Evolutionary conservation across 2,888 invertebrate species (phyloP).

Genomic region (Netelia virgata): DNA sequence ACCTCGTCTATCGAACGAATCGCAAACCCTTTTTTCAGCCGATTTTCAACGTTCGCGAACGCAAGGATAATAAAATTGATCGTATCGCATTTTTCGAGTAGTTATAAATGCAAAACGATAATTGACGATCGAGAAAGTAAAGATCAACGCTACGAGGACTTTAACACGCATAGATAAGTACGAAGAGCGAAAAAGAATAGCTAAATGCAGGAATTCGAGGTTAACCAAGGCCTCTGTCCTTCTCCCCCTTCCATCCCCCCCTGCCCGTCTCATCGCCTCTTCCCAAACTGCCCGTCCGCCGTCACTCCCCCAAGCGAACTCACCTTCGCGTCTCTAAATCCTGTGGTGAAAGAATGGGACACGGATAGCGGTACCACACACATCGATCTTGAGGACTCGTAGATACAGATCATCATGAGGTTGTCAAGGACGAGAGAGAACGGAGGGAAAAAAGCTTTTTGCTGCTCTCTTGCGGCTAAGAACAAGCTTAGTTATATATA

Average conservation of each 20-base stretch:
- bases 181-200: conserved; percentile 20
- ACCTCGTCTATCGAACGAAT: too few species aligned
- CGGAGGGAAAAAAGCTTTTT: conserved; percentile 11
- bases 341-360: conserved; percentile 37
- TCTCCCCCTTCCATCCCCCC: conserved; percentile 6
- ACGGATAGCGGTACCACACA: conserved; percentile 75
- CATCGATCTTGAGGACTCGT: conserved; percentile 11
- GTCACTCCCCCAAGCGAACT: conserved; percentile 1
- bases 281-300: not conserved
- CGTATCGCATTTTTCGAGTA: too few species aligned
- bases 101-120: not conserved
- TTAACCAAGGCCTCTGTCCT: conserved; percentile 72
- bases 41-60: too few species aligned
- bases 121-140: conserved; percentile 12
- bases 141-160: conserved; percentile 67
- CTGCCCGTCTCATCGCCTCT: not conserved
- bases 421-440: conserved; percentile 50
- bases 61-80: too few species aligned
- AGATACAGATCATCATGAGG: conserved; percentile 24
- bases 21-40: too few species aligned
- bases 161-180: conserved; percentile 71
- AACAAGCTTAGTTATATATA: conserved; percentile 9
- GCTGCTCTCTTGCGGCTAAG: conserved; percentile 17
- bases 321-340: conserved; percentile 15
- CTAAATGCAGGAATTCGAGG: conserved; percentile 70